These are phyloP conservation scores for Phoebastria nigripes DNA, from an alignment of 2,797 vertebrate genomes.

Conservation along the genomic window DNA sequence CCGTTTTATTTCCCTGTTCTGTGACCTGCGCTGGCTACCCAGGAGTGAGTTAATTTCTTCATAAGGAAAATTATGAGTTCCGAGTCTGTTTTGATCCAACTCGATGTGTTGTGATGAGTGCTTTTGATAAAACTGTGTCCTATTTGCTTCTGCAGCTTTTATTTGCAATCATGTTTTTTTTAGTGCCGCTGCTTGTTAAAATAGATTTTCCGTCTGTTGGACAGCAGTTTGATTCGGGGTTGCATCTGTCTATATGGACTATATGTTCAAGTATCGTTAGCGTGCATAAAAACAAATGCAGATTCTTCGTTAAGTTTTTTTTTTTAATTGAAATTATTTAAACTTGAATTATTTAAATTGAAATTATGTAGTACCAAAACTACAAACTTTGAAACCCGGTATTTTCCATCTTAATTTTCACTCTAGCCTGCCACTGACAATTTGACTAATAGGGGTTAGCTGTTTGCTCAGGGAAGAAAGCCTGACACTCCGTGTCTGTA, in stretches of 20 bases:
- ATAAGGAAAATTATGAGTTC: not conserved
- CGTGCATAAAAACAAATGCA: not conserved
- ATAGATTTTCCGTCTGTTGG: not conserved
- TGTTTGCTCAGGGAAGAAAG: not conserved
- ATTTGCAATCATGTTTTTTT: not conserved
- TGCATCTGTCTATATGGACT: not conserved
- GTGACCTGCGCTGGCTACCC: not conserved
- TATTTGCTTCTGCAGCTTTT: not conserved
- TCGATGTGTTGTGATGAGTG: not conserved
- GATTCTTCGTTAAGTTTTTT: not conserved
- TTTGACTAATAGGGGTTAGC: not conserved
- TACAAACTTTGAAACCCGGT: not conserved
- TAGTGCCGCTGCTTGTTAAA: not conserved
- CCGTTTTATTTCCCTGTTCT: not conserved
- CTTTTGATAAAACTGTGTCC: not conserved
- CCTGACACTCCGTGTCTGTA: not conserved
- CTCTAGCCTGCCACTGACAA: not conserved
- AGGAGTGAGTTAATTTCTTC: not conserved
- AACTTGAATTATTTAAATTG: not conserved
- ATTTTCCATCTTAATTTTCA: not conserved
- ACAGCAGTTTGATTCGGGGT: not conserved
- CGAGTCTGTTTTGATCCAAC: not conserved
- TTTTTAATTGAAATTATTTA: not conserved
- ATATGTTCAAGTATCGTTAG: not conserved
- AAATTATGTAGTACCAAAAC: not conserved